phyloP scores from a whole-genome alignment of 1,140 invertebrate species.

The Argopecten irradians region DNA sequence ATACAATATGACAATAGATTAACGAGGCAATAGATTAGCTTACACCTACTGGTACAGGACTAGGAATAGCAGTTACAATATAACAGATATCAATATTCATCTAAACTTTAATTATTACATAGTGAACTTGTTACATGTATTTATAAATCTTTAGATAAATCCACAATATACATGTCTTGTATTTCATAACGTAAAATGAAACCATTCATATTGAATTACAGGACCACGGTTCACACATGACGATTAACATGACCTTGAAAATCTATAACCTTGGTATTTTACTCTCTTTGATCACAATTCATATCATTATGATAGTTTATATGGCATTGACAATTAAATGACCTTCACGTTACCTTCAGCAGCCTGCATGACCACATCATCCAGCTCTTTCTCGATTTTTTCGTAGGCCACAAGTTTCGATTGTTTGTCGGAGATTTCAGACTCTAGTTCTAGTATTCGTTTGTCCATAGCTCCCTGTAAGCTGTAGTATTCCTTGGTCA shows the following conservation, averaged over 20 bases:
- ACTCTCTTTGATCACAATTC: neutral
- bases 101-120: too few species aligned
- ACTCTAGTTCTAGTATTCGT: constrained; percentile 71
- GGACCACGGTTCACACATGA: too few species aligned
- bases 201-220: too few species aligned
- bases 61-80: too few species aligned
- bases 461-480: constrained; percentile 71
- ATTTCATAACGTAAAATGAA: too few species aligned
- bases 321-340: neutral
- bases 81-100: too few species aligned
- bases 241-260: neutral
- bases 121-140: too few species aligned
- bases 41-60: too few species aligned
- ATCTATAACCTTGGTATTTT: neutral
- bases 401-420: constrained; percentile 74
- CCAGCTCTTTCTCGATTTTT: constrained; percentile 75
- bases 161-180: too few species aligned
- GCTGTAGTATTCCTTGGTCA: constrained; percentile 76
- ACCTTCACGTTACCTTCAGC: constrained; percentile 70
- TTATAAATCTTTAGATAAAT: too few species aligned
- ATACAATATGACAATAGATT: neutral
- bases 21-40: neutral
- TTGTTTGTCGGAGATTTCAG: constrained; percentile 67
- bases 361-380: constrained; percentile 76
- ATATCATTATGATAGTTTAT: neutral